Conservation (phyloP, 2,113 vertebrate species). For the Amphiprion percula region DNA sequence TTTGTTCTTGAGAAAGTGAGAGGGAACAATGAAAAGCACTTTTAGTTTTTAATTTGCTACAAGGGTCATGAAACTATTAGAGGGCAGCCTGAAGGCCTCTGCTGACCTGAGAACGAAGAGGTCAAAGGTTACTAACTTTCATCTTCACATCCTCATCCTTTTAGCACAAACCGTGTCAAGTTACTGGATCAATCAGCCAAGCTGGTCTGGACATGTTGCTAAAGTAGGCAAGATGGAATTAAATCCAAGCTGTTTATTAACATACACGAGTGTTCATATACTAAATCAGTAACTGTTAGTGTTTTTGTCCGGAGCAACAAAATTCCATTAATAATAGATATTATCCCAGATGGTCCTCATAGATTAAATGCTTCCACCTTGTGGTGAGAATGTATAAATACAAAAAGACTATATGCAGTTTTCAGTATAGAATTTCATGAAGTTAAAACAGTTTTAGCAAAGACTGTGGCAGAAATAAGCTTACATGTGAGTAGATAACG, state of each 20-base stretch:
- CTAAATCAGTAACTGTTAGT: not conserved
- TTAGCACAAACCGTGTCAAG: not conserved
- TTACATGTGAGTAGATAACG: too few relatives aligned
- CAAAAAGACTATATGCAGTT: not conserved
- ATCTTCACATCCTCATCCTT: not conserved
- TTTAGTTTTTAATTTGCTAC: not conserved
- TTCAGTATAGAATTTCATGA: not conserved
- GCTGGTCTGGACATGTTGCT: not conserved
- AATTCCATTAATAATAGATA: not conserved
- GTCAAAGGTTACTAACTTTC: slow-evolving; percentile 7
- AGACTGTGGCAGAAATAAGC: too few relatives aligned
- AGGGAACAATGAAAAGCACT: not conserved
- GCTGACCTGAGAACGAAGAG: not conserved
- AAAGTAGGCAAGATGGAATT: too few relatives aligned
- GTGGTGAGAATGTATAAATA: slow-evolving; percentile 29
- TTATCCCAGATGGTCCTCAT: not conserved
- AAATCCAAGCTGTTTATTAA: not conserved
- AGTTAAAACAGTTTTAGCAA: not conserved
- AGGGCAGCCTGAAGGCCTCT: not conserved
- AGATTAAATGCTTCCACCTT: slow-evolving; percentile 61
- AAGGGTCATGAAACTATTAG: not conserved
- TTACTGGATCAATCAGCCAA: not conserved
- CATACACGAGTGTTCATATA: not conserved
- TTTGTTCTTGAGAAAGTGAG: not conserved
- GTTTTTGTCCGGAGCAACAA: not conserved